Base-by-base conservation (phyloP, 64 coral and sea anemone species). In the Montipora efflorescens region DNA sequence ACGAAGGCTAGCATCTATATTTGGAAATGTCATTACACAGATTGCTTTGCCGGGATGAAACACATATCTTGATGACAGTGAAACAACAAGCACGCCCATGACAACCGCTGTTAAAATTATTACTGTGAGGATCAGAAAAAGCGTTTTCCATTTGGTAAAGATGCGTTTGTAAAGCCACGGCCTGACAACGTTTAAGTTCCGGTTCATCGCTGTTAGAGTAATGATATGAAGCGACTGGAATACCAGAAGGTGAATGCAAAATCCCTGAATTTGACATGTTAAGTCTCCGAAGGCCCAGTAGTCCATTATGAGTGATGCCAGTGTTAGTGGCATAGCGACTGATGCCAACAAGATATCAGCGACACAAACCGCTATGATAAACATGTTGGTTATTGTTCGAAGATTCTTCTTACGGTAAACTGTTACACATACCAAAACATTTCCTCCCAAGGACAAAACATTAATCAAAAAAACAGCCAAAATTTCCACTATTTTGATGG, bases 21-120 rank as follows among this genome's bases (percentile, higher is more conserved):
- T 77, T 18, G 21, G 46, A 46, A 97, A 97, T 7, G 61, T 79
- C 4, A 94, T 83, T 61, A 97, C 95, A 82, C 95, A 97, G 25
- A 97, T 84, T 2, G 73, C 95, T 84, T 97, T 97, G 77, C 95
- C 89, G 23, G 95, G 92, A 59, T 97, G 95, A 89, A 97, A 97
- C 1, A 69, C 51, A 22, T 94, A 97, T 46, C 87, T 52, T 1
- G 89, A 92, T 1, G 89, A 76, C 18, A 81, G 80, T 28, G 71
- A 57, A 55, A 97, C 81, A 57, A 92, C 81, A 8, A 97, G 71
- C 13, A 68, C 25, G 8, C 89, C 92, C 22, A 94, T 91, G 21
- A 92, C 20, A 12, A 79, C 68, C 47, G 89, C 89, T 20, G 95
- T 80, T 45, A 88, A 44, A 48, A 91, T 0, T 25, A n/a, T 88